Conservation (phyloP, 2,797 vertebrate species). For the Bryconaethiops microstoma region DNA sequence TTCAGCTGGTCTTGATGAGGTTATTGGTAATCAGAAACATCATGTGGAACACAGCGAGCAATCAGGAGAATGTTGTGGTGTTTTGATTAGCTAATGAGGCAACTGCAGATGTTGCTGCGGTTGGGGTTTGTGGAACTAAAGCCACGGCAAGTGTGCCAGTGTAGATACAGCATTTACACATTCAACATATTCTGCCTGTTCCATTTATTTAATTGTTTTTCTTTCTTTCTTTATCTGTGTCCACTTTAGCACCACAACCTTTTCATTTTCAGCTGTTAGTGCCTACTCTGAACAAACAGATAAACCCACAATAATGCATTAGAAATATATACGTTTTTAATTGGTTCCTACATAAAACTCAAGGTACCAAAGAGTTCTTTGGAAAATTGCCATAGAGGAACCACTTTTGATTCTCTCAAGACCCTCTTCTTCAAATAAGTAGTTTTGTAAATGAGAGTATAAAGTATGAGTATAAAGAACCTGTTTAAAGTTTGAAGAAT, state of each 20-base stretch:
- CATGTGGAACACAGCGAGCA: conserved; percentile 34
- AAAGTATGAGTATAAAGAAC: not conserved
- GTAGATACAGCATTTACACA: not conserved
- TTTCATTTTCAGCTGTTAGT: not conserved
- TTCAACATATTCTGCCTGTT: not conserved
- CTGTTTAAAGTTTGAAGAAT: not conserved
- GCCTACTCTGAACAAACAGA: not conserved
- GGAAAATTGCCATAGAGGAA: not conserved
- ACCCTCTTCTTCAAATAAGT: not conserved
- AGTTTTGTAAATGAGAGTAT: not conserved
- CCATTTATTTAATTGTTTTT: not conserved
- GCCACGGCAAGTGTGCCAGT: not conserved
- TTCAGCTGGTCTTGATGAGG: conserved; percentile 38
- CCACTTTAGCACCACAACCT: not conserved
- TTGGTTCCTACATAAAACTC: too few relatives aligned
- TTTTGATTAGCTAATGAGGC: conserved; percentile 44
- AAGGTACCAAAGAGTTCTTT: not conserved
- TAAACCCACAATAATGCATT: too few relatives aligned
- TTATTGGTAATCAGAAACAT: conserved; percentile 26
- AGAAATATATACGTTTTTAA: too few relatives aligned
- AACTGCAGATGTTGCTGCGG: conserved; percentile 8
- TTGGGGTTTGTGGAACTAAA: conserved; percentile 13
- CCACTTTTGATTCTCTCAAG: too few relatives aligned
- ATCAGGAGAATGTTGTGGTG: conserved; percentile 33
- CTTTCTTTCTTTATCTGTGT: not conserved